Conservation (phyloP, 2,797 vertebrate genomes). For the Simalia tracyae region DNA sequence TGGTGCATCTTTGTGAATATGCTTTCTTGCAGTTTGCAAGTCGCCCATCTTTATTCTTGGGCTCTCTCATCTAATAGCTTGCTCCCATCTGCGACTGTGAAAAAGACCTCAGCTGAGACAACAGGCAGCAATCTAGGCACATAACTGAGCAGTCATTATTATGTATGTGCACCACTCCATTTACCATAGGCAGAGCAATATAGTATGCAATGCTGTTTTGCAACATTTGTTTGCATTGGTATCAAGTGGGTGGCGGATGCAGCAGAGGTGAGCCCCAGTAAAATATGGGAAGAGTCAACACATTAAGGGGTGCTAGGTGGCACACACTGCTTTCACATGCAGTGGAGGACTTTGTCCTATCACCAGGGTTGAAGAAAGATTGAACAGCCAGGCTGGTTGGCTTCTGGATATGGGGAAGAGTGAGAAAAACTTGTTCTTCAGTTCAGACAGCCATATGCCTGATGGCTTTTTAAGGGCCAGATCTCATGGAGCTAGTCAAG, state of each 20-base stretch:
- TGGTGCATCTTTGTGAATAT: background rate
- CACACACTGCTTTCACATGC: background rate
- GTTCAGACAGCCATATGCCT: background rate
- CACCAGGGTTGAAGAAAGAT: background rate
- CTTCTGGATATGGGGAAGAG: background rate
- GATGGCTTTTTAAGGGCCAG: background rate
- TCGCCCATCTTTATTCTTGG: too few relatives aligned
- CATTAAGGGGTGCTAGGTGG: background rate
- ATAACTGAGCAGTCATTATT: too few relatives aligned
- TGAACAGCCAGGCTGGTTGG: background rate
- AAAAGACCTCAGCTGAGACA: too few relatives aligned
- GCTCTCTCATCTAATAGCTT: too few relatives aligned
- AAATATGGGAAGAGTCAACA: background rate
- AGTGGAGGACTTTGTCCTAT: background rate
- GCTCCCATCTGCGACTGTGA: too few relatives aligned
- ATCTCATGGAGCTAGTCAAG: background rate
- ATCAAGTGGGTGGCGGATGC: background rate
- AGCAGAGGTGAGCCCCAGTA: background rate
- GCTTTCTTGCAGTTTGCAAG: background rate
- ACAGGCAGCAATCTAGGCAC: too few relatives aligned
- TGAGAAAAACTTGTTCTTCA: background rate
- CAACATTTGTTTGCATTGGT: too few relatives aligned
- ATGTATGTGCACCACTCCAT: too few relatives aligned
- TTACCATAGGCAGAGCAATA: too few relatives aligned
- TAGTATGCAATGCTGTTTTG: too few relatives aligned